A percentile compares a stretch with the other conserved stretches of the same genome.
phyloP scores from a whole-genome alignment of 2,113 vertebrate species.

The Microtus ochrogaster region DNA sequence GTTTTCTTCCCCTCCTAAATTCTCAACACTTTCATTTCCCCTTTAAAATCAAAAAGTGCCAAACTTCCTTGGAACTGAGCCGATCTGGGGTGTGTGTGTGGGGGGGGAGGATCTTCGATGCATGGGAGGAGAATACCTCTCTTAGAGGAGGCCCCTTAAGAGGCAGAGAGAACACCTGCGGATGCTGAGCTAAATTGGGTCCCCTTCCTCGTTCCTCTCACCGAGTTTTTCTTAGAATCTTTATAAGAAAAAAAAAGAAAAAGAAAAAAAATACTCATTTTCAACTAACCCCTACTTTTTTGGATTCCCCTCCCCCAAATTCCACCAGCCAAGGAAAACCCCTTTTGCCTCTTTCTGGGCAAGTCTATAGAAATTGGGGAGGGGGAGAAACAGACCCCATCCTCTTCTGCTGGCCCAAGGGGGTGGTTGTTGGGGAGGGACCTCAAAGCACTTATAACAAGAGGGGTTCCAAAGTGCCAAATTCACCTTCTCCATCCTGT shows the following conservation, averaged over 20 bases:
- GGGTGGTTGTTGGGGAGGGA: slow-evolving; percentile 48
- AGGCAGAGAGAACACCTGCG: slow-evolving; percentile 49
- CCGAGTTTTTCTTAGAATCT: slow-evolving; percentile 81
- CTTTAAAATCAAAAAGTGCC: slow-evolving; percentile 80
- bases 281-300: slow-evolving; percentile 63
- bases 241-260: slow-evolving; percentile 78
- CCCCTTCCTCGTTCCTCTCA: slow-evolving; percentile 61
- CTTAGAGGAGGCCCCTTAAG: slow-evolving; percentile 52
- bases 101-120: slow-evolving; percentile 46
- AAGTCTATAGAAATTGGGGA: slow-evolving; percentile 52
- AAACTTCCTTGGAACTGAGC: slow-evolving; percentile 83
- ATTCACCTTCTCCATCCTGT: slow-evolving; percentile 67
- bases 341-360: slow-evolving; percentile 57
- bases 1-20: slow-evolving; percentile 38
- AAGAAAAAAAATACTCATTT: slow-evolving; percentile 51
- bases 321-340: slow-evolving; percentile 80
- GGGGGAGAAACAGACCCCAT: not conserved
- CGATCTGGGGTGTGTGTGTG: slow-evolving; percentile 41
- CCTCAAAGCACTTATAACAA: slow-evolving; percentile 74
- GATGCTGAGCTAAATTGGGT: slow-evolving; percentile 64
- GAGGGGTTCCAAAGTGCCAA: slow-evolving; percentile 78
- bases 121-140: not conserved
- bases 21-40: slow-evolving; percentile 17
- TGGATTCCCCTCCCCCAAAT: slow-evolving; percentile 46
- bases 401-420: slow-evolving; percentile 18